Evolutionary conservation across 2,888 invertebrate species (phyloP).

Genomic region (Drosophila paranaensis): DNA sequence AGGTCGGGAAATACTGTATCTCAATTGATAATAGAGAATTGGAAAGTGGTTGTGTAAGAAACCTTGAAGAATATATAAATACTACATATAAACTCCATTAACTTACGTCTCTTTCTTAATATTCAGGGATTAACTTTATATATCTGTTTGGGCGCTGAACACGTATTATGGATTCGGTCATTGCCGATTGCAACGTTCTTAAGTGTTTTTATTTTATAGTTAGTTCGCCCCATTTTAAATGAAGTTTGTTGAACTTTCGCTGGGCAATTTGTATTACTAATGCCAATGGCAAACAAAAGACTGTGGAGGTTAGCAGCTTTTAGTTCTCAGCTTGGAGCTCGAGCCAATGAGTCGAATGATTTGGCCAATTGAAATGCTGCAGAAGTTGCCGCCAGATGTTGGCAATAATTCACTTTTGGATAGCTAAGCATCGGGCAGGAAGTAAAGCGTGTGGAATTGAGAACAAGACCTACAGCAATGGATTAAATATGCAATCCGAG

Average conservation of each 20-base stretch:
- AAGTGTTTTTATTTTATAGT: constrained; percentile 19
- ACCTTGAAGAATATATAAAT: no score
- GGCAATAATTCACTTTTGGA: constrained; percentile 67
- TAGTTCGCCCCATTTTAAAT: constrained; percentile 54
- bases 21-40: no score
- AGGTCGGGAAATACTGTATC: no score
- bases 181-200: neutral
- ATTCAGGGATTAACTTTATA: no score
- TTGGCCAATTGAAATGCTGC: constrained; percentile 67
- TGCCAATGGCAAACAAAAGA: constrained; percentile 62
- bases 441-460: constrained; percentile 16
- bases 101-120: neutral
- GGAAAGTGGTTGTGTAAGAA: no score
- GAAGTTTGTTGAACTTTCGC: constrained; percentile 73
- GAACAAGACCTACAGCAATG: constrained; percentile 35
- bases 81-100: no score
- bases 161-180: neutral
- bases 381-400: constrained; percentile 50
- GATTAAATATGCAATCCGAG: constrained; percentile 72
- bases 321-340: constrained; percentile 19
- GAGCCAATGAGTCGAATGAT: constrained; percentile 74
- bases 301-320: constrained; percentile 1
- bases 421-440: constrained; percentile 18
- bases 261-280: constrained; percentile 68
- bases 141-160: neutral